Percentiles rank a stretch among this genome's conserved stretches.
Evolutionary conservation across 2,888 invertebrate genomes (phyloP).

Genomic region (Acleris literana): DNA sequence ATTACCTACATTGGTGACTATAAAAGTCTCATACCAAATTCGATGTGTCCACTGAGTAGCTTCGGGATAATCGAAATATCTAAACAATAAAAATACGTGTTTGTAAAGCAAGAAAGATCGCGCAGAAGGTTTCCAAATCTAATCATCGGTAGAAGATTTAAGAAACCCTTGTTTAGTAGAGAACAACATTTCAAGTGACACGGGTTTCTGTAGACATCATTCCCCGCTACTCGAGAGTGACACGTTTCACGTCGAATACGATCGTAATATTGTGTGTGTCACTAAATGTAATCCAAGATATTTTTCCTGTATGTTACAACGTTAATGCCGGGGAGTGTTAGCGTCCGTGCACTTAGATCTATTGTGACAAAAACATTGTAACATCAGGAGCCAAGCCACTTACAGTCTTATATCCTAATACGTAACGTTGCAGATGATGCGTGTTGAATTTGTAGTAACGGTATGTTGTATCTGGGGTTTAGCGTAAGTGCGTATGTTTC

Average conservation of each 20-base stretch:
- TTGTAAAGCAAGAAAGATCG: slow-evolving; percentile 27
- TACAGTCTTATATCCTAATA: too few species aligned
- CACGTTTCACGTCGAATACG: slow-evolving; percentile 41
- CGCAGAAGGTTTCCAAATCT: slow-evolving; percentile 25
- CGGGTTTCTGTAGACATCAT: slow-evolving; percentile 19
- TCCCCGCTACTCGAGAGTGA: slow-evolving; percentile 22
- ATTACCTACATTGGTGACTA: slow-evolving; percentile 5
- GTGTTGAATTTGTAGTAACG: too few species aligned
- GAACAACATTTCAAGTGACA: slow-evolving; percentile 30
- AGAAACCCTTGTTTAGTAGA: slow-evolving; percentile 19
- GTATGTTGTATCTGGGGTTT: background rate
- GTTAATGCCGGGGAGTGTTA: slow-evolving; percentile 14
- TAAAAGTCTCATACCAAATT: slow-evolving; percentile 8
- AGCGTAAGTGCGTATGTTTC: slow-evolving; percentile 11
- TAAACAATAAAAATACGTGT: slow-evolving; percentile 44
- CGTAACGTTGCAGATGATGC: too few species aligned
- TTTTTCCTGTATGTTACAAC: slow-evolving; percentile 45
- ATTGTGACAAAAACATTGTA: slow-evolving; percentile 10
- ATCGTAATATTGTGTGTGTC: slow-evolving; percentile 45
- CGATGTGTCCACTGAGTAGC: slow-evolving; percentile 41
- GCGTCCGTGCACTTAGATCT: slow-evolving; percentile 16
- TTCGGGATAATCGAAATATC: slow-evolving; percentile 62
- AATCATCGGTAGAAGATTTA: slow-evolving; percentile 15
- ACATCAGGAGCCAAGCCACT: too few species aligned
- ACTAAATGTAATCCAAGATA: slow-evolving; percentile 47